Evolutionary conservation across 2,888 invertebrate species (phyloP), one percentile per base, ranked within the genome.

Genomic region (Melinaea menophilus): DNA sequence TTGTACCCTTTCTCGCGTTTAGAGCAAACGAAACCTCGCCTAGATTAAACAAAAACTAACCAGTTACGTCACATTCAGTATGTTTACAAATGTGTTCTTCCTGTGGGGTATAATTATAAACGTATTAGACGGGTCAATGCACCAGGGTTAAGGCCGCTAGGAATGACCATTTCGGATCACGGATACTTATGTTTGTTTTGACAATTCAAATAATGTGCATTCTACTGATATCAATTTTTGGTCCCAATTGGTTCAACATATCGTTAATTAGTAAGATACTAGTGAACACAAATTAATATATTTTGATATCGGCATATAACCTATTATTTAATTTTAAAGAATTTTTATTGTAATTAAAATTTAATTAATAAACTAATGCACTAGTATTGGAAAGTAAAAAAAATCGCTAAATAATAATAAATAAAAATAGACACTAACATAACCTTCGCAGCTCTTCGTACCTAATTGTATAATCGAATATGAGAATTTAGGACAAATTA

Each of bases 91-190:
- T 82, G 80, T 76, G 76, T 72, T 70, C 77, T 74, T 70, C 72
- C 72, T 71, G 72, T 71, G 74, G 68, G 71, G 69, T 87, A 79
- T 87, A 90, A 90, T 90, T 90, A 90, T 89, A 90, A 90, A 85
- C 79, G 80, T 84, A 90, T 90, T 89, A 90, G 88, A 81, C 80
- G 80, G 90, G 88, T 89, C 89, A 83, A 76, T 70, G 87, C 67
- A 79, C 89, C 73, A 66, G 79, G 84, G 84, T 83, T 81, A 85
- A 87, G 88, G 87, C 83, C 82, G 75, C 13, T 64, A 33, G 56
- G 60, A 58, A 63, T 61, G 66, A 65, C 71, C 71, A 72, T 78
- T 77, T 79, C 79, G 58, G 51, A 59, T 62, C 55, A 61, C 51
- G 22, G 22, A 9, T 51, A 31, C 11, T 31, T 31, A 31, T 51